phyloP scores from a whole-genome alignment of 2,113 vertebrate genomes.

The Psephotus haematonotus region DNA sequence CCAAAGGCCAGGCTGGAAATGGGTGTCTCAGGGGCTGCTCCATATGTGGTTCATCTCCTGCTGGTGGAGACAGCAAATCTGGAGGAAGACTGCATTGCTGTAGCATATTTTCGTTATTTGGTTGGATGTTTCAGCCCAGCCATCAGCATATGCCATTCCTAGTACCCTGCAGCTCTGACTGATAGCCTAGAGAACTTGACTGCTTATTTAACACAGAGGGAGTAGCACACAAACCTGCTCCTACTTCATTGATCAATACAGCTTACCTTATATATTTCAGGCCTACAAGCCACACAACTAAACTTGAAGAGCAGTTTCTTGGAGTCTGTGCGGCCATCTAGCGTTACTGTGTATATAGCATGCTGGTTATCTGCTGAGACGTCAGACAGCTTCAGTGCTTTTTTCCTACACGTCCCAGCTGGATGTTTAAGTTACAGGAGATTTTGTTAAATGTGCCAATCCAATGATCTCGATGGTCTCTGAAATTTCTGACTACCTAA shows the following conservation, averaged over 20 bases:
- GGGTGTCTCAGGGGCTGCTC: not conserved
- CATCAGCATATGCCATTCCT: not conserved
- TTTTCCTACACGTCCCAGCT: not conserved
- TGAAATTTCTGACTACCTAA: not conserved
- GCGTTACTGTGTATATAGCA: not conserved
- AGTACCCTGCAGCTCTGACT: not conserved
- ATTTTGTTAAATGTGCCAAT: not conserved
- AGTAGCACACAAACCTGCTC: not conserved
- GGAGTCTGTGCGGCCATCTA: constrained; percentile 31
- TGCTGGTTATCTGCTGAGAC: not conserved
- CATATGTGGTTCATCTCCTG: not conserved
- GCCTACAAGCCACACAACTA: not conserved
- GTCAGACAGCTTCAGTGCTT: not conserved
- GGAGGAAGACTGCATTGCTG: not conserved
- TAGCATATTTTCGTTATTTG: not conserved
- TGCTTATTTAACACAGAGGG: not conserved
- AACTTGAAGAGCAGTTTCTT: not conserved
- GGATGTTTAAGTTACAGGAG: not conserved
- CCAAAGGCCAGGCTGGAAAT: not conserved
- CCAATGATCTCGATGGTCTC: not conserved
- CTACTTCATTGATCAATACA: not conserved
- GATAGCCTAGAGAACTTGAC: not conserved
- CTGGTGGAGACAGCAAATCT: not conserved
- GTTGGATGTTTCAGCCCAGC: not conserved
- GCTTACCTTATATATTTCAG: not conserved